phyloP scores from a whole-genome alignment of 2,113 vertebrate species.

The Meriones unguiculatus region DNA sequence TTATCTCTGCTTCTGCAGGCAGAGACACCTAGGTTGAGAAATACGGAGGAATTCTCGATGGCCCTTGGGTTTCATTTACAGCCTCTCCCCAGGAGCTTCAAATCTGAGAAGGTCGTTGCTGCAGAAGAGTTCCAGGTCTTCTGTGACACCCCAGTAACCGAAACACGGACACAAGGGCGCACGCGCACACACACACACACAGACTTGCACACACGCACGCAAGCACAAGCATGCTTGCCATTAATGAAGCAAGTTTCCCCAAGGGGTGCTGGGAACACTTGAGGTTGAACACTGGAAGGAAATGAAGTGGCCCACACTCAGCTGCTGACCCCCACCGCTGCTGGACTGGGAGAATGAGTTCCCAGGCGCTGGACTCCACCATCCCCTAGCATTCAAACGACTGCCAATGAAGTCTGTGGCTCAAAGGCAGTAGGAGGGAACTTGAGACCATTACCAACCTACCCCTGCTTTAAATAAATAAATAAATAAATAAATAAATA shows the following conservation, averaged over 20 bases:
- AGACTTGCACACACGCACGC: not conserved
- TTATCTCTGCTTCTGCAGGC: not conserved
- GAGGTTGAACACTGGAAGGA: not conserved
- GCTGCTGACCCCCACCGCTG: not conserved
- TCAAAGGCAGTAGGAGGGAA: not conserved
- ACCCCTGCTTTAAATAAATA: not conserved
- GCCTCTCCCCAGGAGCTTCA: not conserved
- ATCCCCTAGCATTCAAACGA: not conserved
- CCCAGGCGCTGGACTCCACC: not conserved
- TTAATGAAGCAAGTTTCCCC: not conserved
- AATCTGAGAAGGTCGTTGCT: not conserved
- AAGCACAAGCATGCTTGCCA: not conserved
- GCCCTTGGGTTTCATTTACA: not conserved
- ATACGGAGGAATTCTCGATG: constrained; percentile 4
- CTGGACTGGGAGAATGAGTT: not conserved
- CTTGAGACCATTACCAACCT: not conserved
- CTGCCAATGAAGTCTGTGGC: not conserved
- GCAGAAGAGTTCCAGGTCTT: not conserved
- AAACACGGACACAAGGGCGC: not conserved
- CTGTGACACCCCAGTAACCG: not conserved
- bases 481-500: too few relatives aligned
- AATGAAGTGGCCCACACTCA: not conserved
- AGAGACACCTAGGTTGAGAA: not conserved
- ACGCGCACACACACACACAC: not conserved
- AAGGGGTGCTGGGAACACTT: not conserved